phyloP scores from a whole-genome alignment of 1,140 invertebrate species.

The Heliconius hewitsoni region DNA sequence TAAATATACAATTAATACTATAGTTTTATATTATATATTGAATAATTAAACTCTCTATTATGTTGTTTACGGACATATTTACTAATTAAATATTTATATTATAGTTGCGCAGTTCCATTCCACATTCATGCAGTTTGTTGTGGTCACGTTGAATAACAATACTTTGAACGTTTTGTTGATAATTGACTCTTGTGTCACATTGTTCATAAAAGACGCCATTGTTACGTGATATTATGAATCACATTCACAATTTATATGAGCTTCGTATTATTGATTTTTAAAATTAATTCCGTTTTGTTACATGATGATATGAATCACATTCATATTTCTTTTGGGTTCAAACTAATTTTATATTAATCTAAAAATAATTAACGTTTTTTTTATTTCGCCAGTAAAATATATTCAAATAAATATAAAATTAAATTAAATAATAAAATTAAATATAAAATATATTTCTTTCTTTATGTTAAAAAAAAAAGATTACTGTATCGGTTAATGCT shows the following conservation, averaged over 20 bases:
- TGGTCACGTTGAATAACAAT: constrained; percentile 3
- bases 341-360: too few relatives aligned
- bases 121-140: neutral
- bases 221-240: neutral
- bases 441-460: too few relatives aligned
- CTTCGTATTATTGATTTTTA: neutral
- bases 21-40: too few relatives aligned
- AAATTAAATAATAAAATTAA: too few relatives aligned
- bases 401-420: too few relatives aligned
- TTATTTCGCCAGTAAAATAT: too few relatives aligned
- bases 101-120: neutral
- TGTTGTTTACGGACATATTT: neutral
- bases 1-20: too few relatives aligned
- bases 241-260: neutral
- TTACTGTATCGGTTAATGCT: too few relatives aligned
- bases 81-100: constrained; percentile 1
- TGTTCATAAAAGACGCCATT: neutral
- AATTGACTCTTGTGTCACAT: constrained; percentile 1
- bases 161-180: neutral
- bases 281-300: neutral
- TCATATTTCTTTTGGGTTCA: too few relatives aligned
- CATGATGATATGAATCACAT: too few relatives aligned
- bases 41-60: neutral
- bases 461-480: too few relatives aligned
- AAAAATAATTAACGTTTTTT: too few relatives aligned